A percentile compares a stretch with the other conserved stretches of the same genome.
These are phyloP conservation scores for Coregonus suidteri DNA, from an alignment of 2,797 vertebrate genomes.

Conservation along the genomic window DNA sequence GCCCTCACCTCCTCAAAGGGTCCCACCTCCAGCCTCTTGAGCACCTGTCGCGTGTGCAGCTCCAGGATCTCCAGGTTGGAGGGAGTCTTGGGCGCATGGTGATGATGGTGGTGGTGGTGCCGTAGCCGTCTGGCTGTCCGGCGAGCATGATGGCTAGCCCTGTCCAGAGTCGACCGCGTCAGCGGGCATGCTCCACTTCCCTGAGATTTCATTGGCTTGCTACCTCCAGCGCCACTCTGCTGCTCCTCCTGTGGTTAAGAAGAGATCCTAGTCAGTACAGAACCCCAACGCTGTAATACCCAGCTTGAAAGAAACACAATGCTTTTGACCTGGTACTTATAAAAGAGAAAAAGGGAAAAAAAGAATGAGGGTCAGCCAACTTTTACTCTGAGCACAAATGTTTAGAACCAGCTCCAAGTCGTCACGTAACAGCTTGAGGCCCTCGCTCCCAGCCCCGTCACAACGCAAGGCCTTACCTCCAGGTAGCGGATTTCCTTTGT, in stretches of 20 bases:
- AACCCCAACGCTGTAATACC: not conserved
- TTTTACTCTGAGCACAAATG: not conserved
- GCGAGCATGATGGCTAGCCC: slow-evolving; percentile 80
- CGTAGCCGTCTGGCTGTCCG: slow-evolving; percentile 85
- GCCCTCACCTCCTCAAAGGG: slow-evolving; percentile 87
- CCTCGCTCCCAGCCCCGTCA: not conserved
- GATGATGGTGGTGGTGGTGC: slow-evolving; percentile 8
- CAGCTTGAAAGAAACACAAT: not conserved
- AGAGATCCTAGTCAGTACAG: not conserved
- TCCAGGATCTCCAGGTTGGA: slow-evolving; percentile 95
- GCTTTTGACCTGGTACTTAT: not conserved
- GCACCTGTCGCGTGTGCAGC: slow-evolving; percentile 91
- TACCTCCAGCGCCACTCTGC: slow-evolving; percentile 60
- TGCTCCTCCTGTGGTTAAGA: slow-evolving; percentile 83
- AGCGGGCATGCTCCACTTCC: slow-evolving; percentile 83
- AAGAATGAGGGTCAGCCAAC: not conserved
- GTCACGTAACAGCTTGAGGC: not conserved
- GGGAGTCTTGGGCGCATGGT: slow-evolving; percentile 77
- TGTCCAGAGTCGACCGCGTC: slow-evolving; percentile 84
- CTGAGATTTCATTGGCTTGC: slow-evolving; percentile 93
- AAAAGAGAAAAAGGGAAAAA: not conserved
- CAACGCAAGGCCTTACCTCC: slow-evolving; percentile 81
- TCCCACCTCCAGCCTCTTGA: slow-evolving; percentile 92
- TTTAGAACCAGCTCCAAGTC: not conserved
- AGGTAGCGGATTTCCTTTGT: slow-evolving; percentile 96